Percentiles rank a stretch among this genome's conserved stretches.
Evolutionary conservation across 2,113 vertebrate genomes (phyloP).

Genomic region (Epinephelus cyanopodus): DNA sequence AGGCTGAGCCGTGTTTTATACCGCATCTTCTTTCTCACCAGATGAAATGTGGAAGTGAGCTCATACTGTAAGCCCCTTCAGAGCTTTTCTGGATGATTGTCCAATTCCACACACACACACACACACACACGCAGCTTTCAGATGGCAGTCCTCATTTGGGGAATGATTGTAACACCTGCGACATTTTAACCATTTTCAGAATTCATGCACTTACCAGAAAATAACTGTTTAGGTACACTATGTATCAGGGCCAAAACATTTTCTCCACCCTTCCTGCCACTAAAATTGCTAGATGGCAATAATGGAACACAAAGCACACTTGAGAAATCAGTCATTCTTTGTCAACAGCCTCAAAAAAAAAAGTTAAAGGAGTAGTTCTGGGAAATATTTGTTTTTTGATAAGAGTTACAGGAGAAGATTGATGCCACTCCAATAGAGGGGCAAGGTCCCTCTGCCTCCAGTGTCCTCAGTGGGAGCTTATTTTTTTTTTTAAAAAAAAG

Average conservation of each 20-base stretch:
- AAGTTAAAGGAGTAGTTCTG: neutral
- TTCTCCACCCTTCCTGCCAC: neutral
- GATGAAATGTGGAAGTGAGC: constrained; percentile 41
- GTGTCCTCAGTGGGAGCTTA: too few relatives aligned
- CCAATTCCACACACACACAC: constrained; percentile 8
- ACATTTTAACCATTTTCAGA: constrained; percentile 29
- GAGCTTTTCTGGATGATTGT: constrained; percentile 55
- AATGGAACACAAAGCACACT: constrained; percentile 47
- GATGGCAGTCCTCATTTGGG: constrained; percentile 30
- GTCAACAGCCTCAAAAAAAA: neutral
- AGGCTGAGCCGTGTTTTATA: constrained; percentile 70
- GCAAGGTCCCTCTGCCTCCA: too few relatives aligned
- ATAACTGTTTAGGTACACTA: constrained; percentile 28
- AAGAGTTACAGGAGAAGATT: neutral
- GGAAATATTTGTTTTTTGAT: constrained; percentile 6
- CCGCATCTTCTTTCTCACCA: constrained; percentile 52
- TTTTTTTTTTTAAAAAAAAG: too few relatives aligned
- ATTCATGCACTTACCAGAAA: constrained; percentile 13
- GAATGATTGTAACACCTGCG: constrained; percentile 47
- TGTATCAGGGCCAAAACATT: constrained; percentile 30
- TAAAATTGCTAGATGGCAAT: constrained; percentile 7
- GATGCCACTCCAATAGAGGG: neutral
- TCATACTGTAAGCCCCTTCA: constrained; percentile 16
- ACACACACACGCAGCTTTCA: constrained; percentile 15
- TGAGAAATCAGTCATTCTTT: neutral